Base-by-base conservation (phyloP, 2,797 vertebrate species). In the Synanceia verrucosa region DNA sequence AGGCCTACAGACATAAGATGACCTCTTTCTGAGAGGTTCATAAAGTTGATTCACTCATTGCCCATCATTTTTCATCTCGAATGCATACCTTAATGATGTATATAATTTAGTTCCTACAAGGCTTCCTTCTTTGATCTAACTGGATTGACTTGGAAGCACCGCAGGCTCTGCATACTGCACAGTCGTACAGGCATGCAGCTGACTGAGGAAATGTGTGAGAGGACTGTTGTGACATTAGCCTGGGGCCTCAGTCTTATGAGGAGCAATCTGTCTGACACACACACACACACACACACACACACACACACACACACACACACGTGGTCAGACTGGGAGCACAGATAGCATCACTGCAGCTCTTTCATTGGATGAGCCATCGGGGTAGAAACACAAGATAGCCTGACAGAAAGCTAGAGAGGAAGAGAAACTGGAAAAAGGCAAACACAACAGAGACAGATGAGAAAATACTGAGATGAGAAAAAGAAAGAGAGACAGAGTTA, bases 201-300 rank as follows among this genome's bases (percentile, higher is more conserved):
- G 86, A 87, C 74, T 85, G 85, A 88, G 79, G 76, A 88, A 84
- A 86, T 81, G 87, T 88, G 81, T 70, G 75, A 89, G 81, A 84
- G 77, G 87, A 89, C 86, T 87, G 83, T 85, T 86, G 88, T 91
- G 92, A 91, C 91, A 91, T 84, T 84, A 85, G 91, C 92, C 89
- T 39, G 60, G 65, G 89, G 80, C 47, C 56, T 84, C 67, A 69
- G 88, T 89, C 86, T 88, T 90, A 89, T 89, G 85, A 87, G 88
- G 59, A 87, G 88, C 81, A 91, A 83, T 87, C 87, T 89, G 86
- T 89, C 86, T 87, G 84, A 89, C 83, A 85, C 70, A 61, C 36
- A 65, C 65, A 56, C 67, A 52, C 57, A 47, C 52, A 60, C 44
- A 52, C 62, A 28, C 61, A 55, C 37, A 53, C 62, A 59, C 70